A percentile compares a stretch with the other conserved stretches of the same genome.
These are phyloP conservation scores for Charadrius vociferus DNA, from an alignment of 2,113 vertebrate genomes.

Conservation along the genomic window DNA sequence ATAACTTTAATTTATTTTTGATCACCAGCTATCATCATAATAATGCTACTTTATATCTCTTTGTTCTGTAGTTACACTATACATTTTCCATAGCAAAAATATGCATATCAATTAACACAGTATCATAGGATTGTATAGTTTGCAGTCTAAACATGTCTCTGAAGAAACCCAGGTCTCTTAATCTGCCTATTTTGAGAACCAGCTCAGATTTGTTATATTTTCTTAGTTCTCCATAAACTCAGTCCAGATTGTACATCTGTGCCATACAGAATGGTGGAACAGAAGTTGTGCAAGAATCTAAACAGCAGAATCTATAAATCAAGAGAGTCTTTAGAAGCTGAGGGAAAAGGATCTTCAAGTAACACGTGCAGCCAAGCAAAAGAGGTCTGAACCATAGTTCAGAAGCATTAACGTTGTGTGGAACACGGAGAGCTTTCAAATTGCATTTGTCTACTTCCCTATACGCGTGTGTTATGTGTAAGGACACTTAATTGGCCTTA, in stretches of 20 bases:
- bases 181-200: neutral
- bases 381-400: neutral
- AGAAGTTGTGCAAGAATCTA: neutral
- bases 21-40: rapidly evolving
- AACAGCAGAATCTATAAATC: neutral
- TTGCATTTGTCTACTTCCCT: neutral
- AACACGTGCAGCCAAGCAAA: neutral
- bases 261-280: neutral
- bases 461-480: no score
- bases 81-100: neutral
- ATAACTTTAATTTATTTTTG: neutral
- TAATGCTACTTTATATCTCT: neutral
- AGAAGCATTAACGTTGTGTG: neutral
- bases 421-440: neutral
- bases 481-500: neutral
- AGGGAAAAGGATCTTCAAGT: neutral
- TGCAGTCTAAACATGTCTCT: neutral
- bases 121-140: neutral
- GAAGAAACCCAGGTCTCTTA: neutral
- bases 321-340: neutral
- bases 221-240: neutral
- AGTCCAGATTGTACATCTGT: neutral
- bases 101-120: neutral
- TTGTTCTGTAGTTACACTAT: neutral
- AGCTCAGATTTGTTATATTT: neutral